Conservation (phyloP, 2,797 vertebrate species). For the Varecia variegata region DNA sequence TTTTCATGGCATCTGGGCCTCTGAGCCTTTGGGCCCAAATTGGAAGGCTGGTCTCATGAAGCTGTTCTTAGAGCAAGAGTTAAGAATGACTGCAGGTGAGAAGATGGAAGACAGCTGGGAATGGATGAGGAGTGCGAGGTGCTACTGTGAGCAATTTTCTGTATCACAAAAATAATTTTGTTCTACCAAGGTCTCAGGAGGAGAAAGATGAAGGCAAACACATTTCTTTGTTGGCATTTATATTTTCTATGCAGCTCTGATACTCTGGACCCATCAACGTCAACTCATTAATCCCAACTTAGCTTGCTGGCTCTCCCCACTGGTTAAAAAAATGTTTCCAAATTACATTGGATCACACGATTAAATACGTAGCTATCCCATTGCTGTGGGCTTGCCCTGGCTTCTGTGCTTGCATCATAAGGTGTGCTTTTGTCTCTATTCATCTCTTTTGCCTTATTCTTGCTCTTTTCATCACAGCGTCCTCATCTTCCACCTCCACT, state of each 20-base stretch:
- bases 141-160: constrained; percentile 41
- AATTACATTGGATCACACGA: background rate
- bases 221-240: constrained; percentile 54
- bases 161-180: constrained; percentile 55
- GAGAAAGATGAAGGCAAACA: constrained; percentile 29
- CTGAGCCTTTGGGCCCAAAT: background rate
- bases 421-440: background rate
- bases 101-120: constrained; percentile 19
- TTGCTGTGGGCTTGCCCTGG: background rate
- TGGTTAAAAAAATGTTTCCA: constrained; percentile 7
- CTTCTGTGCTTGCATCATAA: background rate
- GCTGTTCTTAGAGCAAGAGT: background rate
- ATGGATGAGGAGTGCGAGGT: background rate
- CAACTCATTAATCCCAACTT: constrained; percentile 60
- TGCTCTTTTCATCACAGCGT: background rate
- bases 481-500: background rate
- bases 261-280: constrained; percentile 45
- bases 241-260: constrained; percentile 62
- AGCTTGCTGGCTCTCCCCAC: constrained; percentile 22
- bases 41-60: background rate
- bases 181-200: constrained; percentile 22
- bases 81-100: constrained; percentile 21
- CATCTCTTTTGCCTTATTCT: constrained; percentile 1
- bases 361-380: constrained; percentile 17
- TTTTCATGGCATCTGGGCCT: background rate